phyloP scores from a whole-genome alignment of 2,888 invertebrate species.

The Apomyelois bistriatella region DNA sequence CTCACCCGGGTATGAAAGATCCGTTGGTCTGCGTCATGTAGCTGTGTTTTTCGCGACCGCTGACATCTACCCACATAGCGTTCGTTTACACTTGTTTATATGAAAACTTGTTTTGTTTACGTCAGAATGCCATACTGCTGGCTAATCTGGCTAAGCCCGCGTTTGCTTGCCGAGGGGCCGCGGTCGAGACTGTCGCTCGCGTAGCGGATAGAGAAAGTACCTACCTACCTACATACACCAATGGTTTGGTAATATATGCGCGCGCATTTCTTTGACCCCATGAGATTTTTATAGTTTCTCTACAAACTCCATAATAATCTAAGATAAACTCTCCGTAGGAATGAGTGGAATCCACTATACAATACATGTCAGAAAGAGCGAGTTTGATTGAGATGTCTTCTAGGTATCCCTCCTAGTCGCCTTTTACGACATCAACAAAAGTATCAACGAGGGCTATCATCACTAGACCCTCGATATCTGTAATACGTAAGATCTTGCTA shows the following conservation, averaged over 20 bases:
- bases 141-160: too few species aligned
- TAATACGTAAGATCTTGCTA: too few species aligned
- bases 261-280: slow-evolving; percentile 34
- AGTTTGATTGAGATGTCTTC: too few species aligned
- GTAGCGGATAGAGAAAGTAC: slow-evolving; percentile 42
- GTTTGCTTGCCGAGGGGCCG: slow-evolving; percentile 50
- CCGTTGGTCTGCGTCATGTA: slow-evolving; percentile 81
- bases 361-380: too few species aligned
- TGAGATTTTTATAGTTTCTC: too few species aligned
- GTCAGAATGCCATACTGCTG: slow-evolving; percentile 41
- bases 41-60: slow-evolving; percentile 78
- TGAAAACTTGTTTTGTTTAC: slow-evolving; percentile 28
- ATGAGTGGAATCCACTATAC: too few species aligned
- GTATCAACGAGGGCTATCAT: too few species aligned
- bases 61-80: slow-evolving; percentile 81
- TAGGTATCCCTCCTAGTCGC: too few species aligned
- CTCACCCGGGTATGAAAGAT: slow-evolving; percentile 84
- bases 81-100: slow-evolving; percentile 24
- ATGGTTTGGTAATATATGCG: slow-evolving; percentile 29
- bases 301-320: too few species aligned
- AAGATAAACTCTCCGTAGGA: too few species aligned
- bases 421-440: too few species aligned
- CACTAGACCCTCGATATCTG: too few species aligned
- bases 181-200: slow-evolving; percentile 45
- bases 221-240: not conserved